Evolutionary conservation across 2,888 invertebrate species (phyloP).

Genomic region (Flexamia atlantica): DNA sequence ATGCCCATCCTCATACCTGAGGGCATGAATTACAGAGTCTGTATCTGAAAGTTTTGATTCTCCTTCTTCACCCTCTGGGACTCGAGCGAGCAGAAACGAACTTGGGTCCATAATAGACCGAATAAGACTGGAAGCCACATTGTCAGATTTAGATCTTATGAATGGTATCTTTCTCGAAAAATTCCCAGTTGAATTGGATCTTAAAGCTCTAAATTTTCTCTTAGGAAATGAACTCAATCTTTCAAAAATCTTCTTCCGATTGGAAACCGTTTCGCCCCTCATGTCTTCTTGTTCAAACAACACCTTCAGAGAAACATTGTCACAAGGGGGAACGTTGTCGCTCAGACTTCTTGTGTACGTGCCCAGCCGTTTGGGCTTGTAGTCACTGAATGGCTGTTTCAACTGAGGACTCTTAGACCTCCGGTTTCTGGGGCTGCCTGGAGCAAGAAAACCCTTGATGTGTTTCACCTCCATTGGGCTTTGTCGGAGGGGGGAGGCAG

Average conservation of each 20-base stretch:
- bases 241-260: constrained; percentile 71
- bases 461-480: constrained; percentile 33
- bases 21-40: constrained; percentile 47
- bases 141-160: constrained; percentile 63
- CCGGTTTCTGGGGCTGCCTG: constrained; percentile 4
- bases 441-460: constrained; percentile 28
- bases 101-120: constrained; percentile 65
- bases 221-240: constrained; percentile 64
- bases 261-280: constrained; percentile 76
- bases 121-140: constrained; percentile 63
- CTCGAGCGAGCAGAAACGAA: constrained; percentile 63
- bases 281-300: constrained; percentile 79
- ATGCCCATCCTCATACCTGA: constrained; percentile 61
- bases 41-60: constrained; percentile 62
- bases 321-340: constrained; percentile 58
- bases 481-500: constrained; percentile 37
- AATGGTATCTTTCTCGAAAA: constrained; percentile 59
- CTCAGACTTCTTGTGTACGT: constrained; percentile 50
- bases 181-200: constrained; percentile 20
- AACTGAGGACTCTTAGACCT: constrained; percentile 46
- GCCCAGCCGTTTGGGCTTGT: constrained; percentile 49
- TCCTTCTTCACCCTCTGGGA: constrained; percentile 65
- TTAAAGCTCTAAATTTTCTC: constrained; percentile 54
- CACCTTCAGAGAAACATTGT: constrained; percentile 62
- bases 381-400: constrained; percentile 33